These are phyloP conservation scores for Telmatherina bonti DNA, from an alignment of 2,797 vertebrate genomes.

Conservation along the genomic window DNA sequence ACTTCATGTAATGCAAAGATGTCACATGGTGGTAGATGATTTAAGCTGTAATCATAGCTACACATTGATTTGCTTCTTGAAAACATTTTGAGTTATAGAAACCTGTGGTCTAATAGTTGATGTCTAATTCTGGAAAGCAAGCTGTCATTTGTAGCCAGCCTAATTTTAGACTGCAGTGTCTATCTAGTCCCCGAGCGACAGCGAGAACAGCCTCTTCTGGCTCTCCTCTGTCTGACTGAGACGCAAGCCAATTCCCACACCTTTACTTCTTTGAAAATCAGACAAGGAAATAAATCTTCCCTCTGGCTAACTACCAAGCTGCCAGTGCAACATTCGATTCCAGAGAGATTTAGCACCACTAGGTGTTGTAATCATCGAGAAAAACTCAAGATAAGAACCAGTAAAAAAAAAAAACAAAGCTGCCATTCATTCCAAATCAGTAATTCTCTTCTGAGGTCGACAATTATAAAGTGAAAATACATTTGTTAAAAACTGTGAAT, in stretches of 20 bases:
- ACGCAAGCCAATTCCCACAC: slow-evolving; percentile 59
- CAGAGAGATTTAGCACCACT: slow-evolving; percentile 60
- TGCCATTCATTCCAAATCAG: slow-evolving; percentile 56
- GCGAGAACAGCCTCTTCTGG: slow-evolving; percentile 17
- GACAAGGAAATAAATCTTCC: slow-evolving; percentile 67
- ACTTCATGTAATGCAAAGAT: not conserved
- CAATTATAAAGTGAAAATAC: slow-evolving; percentile 48
- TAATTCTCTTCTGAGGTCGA: slow-evolving; percentile 40
- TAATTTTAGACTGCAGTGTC: slow-evolving; percentile 32
- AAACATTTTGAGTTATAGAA: slow-evolving; percentile 1
- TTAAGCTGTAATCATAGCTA: not conserved
- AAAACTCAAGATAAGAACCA: slow-evolving; percentile 49
- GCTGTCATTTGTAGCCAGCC: slow-evolving; percentile 25
- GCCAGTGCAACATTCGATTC: slow-evolving; percentile 53
- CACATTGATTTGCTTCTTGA: slow-evolving; percentile 18
- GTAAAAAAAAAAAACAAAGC: slow-evolving; percentile 6
- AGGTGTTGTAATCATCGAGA: slow-evolving; percentile 40
- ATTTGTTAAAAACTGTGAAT: slow-evolving; percentile 48
- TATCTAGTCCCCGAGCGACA: slow-evolving; percentile 22
- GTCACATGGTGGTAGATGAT: slow-evolving; percentile 6
- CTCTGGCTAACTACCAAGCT: slow-evolving; percentile 65
- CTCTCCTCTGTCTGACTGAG: slow-evolving; percentile 38
- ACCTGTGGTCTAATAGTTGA: slow-evolving; percentile 35
- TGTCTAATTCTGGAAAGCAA: slow-evolving; percentile 39
- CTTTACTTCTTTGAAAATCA: slow-evolving; percentile 55